phyloP scores from a whole-genome alignment of 2,888 invertebrate species.

The Alentia gelatinosa region DNA sequence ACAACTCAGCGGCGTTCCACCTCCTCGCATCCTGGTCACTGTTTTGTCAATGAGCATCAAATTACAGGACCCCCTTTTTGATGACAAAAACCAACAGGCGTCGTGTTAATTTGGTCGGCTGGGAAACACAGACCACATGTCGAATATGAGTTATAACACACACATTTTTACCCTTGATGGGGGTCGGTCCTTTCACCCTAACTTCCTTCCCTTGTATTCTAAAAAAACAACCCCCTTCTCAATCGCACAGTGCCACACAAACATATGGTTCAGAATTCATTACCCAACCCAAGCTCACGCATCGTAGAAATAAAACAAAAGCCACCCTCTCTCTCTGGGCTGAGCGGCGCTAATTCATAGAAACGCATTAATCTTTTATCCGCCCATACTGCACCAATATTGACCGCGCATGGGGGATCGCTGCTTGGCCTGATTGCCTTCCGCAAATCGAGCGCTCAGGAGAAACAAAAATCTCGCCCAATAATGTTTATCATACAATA shows the following conservation, averaged over 20 bases:
- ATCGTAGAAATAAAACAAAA: neutral
- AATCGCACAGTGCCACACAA: too few species aligned
- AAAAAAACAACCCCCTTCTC: too few species aligned
- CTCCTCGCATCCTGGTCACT: neutral
- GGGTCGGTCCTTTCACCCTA: neutral
- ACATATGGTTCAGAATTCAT: neutral
- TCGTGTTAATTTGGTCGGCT: neutral
- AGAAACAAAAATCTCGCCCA: slow-evolving; percentile 21
- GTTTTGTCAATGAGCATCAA: slow-evolving; percentile 13
- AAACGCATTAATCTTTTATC: slow-evolving; percentile 37
- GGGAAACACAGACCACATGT: neutral
- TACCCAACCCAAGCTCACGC: neutral
- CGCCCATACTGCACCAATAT: slow-evolving; percentile 25
- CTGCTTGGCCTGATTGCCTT: neutral
- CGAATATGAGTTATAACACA: neutral
- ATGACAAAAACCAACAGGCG: neutral
- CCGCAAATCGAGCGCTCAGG: slow-evolving; percentile 8
- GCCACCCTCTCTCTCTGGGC: neutral
- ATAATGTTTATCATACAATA: slow-evolving; percentile 40
- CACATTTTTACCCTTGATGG: neutral
- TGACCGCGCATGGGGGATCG: neutral
- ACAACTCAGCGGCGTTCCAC: neutral
- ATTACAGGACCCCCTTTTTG: neutral
- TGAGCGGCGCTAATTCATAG: neutral
- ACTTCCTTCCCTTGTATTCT: too few species aligned